Base-by-base conservation (phyloP, 2,113 vertebrate species). In the Tamias sibiricus region DNA sequence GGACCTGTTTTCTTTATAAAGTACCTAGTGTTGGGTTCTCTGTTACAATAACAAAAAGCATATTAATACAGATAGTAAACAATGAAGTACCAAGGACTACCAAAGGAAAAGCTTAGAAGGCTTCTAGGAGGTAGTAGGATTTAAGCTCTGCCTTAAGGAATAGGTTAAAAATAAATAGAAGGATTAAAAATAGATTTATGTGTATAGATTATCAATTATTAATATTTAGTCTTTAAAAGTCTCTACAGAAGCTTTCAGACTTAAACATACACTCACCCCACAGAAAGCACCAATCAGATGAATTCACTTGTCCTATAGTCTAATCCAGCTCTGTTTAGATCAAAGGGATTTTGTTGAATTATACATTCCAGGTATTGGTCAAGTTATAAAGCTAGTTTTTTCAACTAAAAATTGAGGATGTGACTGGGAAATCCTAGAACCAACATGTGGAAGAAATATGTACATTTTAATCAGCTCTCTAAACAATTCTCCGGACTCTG, bases 381-480 rank as follows among this genome's bases (percentile, higher is more conserved):
- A 47, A 42, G 35, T 91, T 79, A 54, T 19, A 28, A 75, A 94
- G 69, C 52, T 83, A 20, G 26, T 40, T 44, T 85, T 72, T 90
- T 75, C 76, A 44, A 30, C 62, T 90, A 93, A 90, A 96, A 83
- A 81, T 57, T 86, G 20, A 32, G 86, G 20, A 9, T 66, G 54
- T 24, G n/a, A 92, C 32, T 28, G 40, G 22, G 24, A 64, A 62
- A 7, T 59, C 28, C 47, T 79, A 64, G 32, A 69, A 26, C 62
- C 72, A 94, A 86, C 54, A 90, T 87, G 11, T 89, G 74, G 86
- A 76, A 95, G 47, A 96, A 92, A 94, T 85, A 6, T 9, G 40
- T 82, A 14, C 40, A 42, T 77, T 77, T 97, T 94, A 72, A 59
- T 75, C 47, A 62, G 76, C 69, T 87, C 86, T 75, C 47, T 30